Conservation (phyloP, 2,113 vertebrate genomes). For the Tachycineta bicolor region DNA sequence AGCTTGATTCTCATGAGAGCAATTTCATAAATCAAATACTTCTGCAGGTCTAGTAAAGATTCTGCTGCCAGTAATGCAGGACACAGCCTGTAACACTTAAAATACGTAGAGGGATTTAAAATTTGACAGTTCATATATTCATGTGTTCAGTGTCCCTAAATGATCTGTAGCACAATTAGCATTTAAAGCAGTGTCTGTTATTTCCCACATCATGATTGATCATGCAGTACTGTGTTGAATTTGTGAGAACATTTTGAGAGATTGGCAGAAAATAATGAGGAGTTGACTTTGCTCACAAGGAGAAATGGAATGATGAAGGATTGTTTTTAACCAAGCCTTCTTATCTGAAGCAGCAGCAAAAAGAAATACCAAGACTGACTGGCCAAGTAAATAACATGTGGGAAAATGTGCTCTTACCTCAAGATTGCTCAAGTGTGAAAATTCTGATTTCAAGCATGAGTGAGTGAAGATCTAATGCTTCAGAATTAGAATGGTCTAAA, state of each 20-base stretch:
- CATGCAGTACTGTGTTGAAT: not conserved
- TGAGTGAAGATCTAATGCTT: not conserved
- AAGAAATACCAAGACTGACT: not conserved
- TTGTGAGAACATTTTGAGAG: slow-evolving; percentile 24
- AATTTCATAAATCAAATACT: slow-evolving; percentile 29
- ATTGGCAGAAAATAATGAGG: slow-evolving; percentile 40
- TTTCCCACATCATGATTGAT: slow-evolving; percentile 28
- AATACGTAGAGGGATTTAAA: not conserved
- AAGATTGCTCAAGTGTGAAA: not conserved
- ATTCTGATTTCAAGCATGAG: slow-evolving; percentile 5
- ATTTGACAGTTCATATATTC: slow-evolving; percentile 38
- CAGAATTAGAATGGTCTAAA: not conserved
- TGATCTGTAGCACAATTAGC: slow-evolving; percentile 27
- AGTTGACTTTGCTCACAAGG: slow-evolving; percentile 34
- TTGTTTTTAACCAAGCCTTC: not conserved
- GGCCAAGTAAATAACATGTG: not conserved
- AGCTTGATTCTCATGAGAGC: not conserved
- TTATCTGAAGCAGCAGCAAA: not conserved
- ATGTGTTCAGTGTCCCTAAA: not conserved
- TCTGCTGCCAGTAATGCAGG: not conserved
- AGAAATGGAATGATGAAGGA: slow-evolving; percentile 16
- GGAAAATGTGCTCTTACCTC: not conserved
- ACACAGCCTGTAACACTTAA: not conserved
- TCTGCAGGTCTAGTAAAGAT: not conserved
- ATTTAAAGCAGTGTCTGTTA: slow-evolving; percentile 33